Conservation (phyloP, 2,113 vertebrate species). For the Micronisus gabar region DNA sequence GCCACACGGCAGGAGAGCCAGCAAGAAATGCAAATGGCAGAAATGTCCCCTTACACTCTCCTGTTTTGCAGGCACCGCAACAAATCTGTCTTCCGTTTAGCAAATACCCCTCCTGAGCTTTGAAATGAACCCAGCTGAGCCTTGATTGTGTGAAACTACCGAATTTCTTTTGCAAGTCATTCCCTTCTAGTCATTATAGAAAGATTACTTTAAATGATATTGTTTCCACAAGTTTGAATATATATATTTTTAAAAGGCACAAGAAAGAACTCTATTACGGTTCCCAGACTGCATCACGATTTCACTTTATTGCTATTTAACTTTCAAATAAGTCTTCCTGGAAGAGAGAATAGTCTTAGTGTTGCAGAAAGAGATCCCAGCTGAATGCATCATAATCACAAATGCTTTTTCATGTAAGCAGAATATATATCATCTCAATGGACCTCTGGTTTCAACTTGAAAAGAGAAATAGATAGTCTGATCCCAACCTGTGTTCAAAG, state of each 20-base stretch:
- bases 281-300: not conserved
- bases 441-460: not conserved
- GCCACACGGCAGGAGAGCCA: not conserved
- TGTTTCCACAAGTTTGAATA: not conserved
- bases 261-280: not conserved
- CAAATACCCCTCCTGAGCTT: not conserved
- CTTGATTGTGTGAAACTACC: not conserved
- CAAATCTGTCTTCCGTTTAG: not conserved
- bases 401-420: slow-evolving; percentile 29
- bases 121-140: not conserved
- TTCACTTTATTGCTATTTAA: slow-evolving; percentile 29
- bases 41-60: not conserved
- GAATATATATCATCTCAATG: slow-evolving; percentile 15
- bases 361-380: not conserved
- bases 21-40: not conserved
- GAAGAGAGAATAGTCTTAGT: not conserved
- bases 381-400: slow-evolving; percentile 26
- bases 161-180: not conserved
- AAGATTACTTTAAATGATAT: not conserved
- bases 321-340: slow-evolving; percentile 24
- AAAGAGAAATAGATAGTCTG: slow-evolving; percentile 14
- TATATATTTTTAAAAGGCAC: not conserved
- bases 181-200: not conserved
- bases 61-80: not conserved
- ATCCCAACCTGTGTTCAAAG: slow-evolving; percentile 15